These are phyloP conservation scores for Macrocentrus cingulum DNA, from an alignment of 1,140 invertebrate genomes.

Conservation along the genomic window DNA sequence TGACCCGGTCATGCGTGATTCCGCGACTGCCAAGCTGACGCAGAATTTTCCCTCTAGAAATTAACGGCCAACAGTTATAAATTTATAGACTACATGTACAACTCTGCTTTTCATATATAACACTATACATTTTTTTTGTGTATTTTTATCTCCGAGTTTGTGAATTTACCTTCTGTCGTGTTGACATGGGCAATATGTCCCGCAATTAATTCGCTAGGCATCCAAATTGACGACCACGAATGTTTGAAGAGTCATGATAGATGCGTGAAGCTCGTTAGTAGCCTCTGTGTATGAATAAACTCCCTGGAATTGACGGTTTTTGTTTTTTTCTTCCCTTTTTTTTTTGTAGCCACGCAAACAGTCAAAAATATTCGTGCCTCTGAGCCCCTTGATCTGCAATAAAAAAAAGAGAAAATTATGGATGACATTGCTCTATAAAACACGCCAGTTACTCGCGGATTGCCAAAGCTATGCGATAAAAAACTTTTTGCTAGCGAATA, in stretches of 20 bases:
- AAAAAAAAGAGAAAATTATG: too few relatives aligned
- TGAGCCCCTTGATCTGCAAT: neutral
- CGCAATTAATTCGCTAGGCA: neutral
- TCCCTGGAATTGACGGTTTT: neutral
- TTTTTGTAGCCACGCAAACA: neutral
- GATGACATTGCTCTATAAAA: neutral
- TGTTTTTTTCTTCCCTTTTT: too few relatives aligned
- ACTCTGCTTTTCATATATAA: neutral
- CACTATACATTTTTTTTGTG: neutral
- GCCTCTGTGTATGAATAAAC: slow-evolving; percentile 11
- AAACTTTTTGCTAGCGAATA: neutral
- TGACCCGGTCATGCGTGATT: slow-evolving; percentile 25
- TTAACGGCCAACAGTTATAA: slow-evolving; percentile 13
- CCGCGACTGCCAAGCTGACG: slow-evolving; percentile 32
- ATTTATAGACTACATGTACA: slow-evolving; percentile 18
- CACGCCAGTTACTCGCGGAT: neutral
- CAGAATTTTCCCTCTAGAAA: slow-evolving; percentile 20
- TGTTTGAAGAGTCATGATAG: slow-evolving; percentile 13
- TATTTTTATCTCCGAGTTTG: neutral
- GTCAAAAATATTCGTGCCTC: neutral
- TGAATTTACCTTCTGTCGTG: neutral
- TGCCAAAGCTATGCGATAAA: neutral
- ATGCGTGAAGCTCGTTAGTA: slow-evolving; percentile 12
- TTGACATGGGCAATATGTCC: neutral
- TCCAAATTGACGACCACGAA: neutral